Percentiles rank a stretch among this genome's conserved stretches.
Evolutionary conservation across 2,888 invertebrate species (phyloP).

Genomic region (Apantesis nais): DNA sequence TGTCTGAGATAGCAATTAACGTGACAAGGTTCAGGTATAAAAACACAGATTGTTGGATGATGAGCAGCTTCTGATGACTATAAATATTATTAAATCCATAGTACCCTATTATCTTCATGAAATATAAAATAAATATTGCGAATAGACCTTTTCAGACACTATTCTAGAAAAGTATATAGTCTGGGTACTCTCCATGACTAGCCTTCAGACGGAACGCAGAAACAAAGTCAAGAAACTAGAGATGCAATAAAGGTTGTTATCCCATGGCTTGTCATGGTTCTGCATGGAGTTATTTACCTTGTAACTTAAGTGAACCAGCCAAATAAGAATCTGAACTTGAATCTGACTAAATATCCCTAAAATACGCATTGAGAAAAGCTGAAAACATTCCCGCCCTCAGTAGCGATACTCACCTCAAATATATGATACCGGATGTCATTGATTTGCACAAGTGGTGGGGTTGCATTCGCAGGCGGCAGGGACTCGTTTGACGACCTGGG

Average conservation of each 20-base stretch:
- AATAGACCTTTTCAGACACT: no score
- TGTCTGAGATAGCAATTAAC: neutral
- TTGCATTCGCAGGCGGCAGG: slow-evolving; percentile 54
- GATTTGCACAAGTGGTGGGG: slow-evolving; percentile 94
- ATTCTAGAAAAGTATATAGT: no score
- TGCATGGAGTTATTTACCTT: neutral
- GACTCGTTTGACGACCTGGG: slow-evolving; percentile 61
- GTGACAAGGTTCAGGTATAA: neutral
- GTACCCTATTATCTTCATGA: no score
- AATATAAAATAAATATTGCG: no score
- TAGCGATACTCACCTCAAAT: slow-evolving; percentile 88
- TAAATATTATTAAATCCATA: neutral
- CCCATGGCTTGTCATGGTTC: neutral
- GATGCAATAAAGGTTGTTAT: no score
- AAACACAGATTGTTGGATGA: neutral
- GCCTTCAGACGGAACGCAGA: no score
- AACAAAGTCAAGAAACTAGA: no score
- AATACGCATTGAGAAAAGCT: neutral
- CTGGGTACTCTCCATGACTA: no score
- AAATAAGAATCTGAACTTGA: neutral
- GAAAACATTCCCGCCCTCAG: no score
- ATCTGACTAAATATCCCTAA: no score
- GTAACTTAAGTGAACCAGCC: neutral
- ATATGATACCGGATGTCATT: slow-evolving; percentile 97
- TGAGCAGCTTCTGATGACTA: neutral